These are phyloP conservation scores for Thera britannica DNA, from an alignment of 2,888 invertebrate species.

Conservation along the genomic window DNA sequence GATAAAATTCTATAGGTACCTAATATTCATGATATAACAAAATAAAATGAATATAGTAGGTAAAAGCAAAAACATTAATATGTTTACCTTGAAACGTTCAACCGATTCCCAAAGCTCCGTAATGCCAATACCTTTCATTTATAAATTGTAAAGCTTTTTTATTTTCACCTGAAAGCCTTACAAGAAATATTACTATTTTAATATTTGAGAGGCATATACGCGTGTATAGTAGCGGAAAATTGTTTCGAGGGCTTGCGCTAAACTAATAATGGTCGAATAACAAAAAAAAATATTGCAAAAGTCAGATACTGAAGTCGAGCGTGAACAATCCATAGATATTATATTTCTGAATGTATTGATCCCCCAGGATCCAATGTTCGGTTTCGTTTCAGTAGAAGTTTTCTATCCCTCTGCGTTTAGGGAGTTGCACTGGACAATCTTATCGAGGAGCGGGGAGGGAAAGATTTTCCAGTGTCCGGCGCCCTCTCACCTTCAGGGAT, in stretches of 20 bases:
- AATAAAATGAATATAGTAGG: conserved; percentile 1
- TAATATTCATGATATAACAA: background rate
- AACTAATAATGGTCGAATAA: conserved; percentile 61
- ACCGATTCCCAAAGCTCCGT: conserved; percentile 23
- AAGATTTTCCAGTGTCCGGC: conserved; percentile 81
- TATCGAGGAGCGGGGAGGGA: conserved; percentile 73
- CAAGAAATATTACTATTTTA: conserved; percentile 28
- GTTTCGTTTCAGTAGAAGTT: conserved; percentile 81
- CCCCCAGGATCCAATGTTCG: conserved; percentile 77
- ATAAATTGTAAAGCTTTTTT: conserved; percentile 15
- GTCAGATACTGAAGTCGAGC: conserved; percentile 63
- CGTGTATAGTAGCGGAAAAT: conserved; percentile 43
- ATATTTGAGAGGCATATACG: conserved; percentile 29
- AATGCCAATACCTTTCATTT: conserved; percentile 30
- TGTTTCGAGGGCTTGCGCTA: conserved; percentile 44
- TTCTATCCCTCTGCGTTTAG: conserved; percentile 83
- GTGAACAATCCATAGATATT: conserved; percentile 74
- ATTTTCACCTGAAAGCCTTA: conserved; percentile 13
- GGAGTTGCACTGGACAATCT: conserved; percentile 84
- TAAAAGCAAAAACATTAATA: conserved; percentile 14
- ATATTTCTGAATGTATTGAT: conserved; percentile 82
- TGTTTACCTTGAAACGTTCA: conserved; percentile 29
- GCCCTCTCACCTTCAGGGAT: conserved; percentile 78
- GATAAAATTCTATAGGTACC: background rate
- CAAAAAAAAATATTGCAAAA: conserved; percentile 59